Base-by-base conservation (phyloP, 64 coral and sea anemone species). In the Stylophora pistillata region DNA sequence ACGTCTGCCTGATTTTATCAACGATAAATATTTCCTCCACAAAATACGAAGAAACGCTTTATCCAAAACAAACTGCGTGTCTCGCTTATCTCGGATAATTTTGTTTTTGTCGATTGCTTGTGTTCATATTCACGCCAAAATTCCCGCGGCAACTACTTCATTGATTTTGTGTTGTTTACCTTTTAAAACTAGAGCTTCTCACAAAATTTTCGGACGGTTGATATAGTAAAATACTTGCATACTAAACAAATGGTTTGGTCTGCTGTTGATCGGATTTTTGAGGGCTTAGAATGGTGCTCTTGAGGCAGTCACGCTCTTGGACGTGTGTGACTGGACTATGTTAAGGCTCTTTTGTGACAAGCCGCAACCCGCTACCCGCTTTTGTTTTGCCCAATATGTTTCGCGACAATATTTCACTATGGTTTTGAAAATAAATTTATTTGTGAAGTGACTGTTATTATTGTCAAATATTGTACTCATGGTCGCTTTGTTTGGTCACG, bases 131-230 rank as follows among this genome's bases (percentile, higher is more conserved):
- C 11, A 18, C 15, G 15, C 14, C 32, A 30, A 7, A 16, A 55
- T 58, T 33, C 60, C 18, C 16, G 15, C 41, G 78, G n/a, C 13
- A 23, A 14, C 16, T 21, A 17, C n/a, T n/a, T 15, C 58, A 14
- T 37, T 81, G 30, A 63, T 30, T 62, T 33, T 65, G 3, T 52
- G 31, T 20, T 69, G 33, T 84, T 84, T 84, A 84, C 80, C 52
- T 84, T 82, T 83, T 23, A 53, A 2, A 11, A 9, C 15, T 31
- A 4, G 3, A 37, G 5, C 20, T 37, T 53, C 62, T 84, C 69
- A 5, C 10, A 34, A 26, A 84, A 55, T 68, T 60, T 14, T n/a
- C 52, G 15, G 31, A 68, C n/a, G 7, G 25, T 25, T 68, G n/a
- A 68, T n/a, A n/a, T 21, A 15, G 31, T 37, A 54, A 53, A 65